Evolutionary conservation across 1,140 invertebrate genomes (phyloP).

Genomic region (Calliopsis andreniformis): DNA sequence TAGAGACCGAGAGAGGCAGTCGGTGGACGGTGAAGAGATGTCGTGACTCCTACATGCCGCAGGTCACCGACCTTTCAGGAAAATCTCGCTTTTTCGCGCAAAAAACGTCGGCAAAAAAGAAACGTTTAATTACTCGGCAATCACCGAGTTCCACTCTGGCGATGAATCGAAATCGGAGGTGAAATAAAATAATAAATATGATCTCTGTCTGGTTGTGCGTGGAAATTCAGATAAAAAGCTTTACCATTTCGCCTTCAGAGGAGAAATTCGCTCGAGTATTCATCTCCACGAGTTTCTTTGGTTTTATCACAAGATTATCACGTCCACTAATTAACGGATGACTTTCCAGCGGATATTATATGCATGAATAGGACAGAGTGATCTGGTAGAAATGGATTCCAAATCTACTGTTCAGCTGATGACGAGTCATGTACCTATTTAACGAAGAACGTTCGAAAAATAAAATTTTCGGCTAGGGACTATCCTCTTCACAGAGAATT

Average conservation of each 20-base stretch:
- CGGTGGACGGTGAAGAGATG: constrained; percentile 61
- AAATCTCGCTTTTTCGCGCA: constrained; percentile 23
- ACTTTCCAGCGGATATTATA: neutral
- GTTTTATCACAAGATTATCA: neutral
- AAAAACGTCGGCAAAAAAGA: neutral
- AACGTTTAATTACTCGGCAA: neutral
- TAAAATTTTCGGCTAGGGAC: too few species aligned
- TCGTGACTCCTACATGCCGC: constrained; percentile 55
- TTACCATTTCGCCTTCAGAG: too few species aligned
- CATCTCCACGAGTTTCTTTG: neutral
- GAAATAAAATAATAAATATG: neutral
- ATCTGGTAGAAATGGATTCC: too few species aligned
- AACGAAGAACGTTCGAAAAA: too few species aligned
- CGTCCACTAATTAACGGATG: neutral
- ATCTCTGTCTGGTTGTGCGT: neutral
- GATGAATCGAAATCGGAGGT: neutral
- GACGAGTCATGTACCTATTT: too few species aligned
- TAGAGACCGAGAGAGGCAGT: constrained; percentile 48
- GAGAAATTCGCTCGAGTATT: too few species aligned
- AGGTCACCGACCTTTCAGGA: constrained; percentile 49
- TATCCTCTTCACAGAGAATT: too few species aligned
- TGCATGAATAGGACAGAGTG: too few species aligned
- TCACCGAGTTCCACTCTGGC: neutral
- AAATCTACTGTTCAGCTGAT: too few species aligned
- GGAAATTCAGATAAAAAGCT: neutral